Evolutionary conservation across 2,113 vertebrate species (phyloP).

Genomic region (Peucedramus taeniatus): DNA sequence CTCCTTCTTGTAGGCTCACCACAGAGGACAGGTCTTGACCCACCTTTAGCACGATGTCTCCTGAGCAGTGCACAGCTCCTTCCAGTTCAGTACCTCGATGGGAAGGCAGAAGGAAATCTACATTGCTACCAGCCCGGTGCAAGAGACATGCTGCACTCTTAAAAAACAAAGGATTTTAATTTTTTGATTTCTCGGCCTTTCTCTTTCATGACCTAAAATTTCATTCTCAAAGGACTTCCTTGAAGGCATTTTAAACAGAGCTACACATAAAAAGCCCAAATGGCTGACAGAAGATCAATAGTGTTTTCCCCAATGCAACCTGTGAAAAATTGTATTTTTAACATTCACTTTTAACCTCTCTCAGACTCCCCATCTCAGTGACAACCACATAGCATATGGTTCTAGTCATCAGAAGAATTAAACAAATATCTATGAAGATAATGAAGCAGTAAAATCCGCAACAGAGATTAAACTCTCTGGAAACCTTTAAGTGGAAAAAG

Average conservation of each 20-base stretch:
- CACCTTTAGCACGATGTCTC: fast-evolving
- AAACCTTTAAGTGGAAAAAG: neutral
- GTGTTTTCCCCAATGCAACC: neutral
- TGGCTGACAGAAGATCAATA: neutral
- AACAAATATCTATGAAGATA: neutral
- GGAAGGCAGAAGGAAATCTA: fast-evolving
- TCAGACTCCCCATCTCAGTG: neutral
- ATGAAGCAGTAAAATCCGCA: neutral
- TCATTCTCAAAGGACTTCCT: neutral
- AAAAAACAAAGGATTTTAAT: neutral
- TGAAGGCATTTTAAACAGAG: neutral
- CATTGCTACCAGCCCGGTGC: neutral
- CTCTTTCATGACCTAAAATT: neutral
- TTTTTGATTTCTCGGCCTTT: neutral
- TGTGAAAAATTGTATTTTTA: constrained; percentile 11
- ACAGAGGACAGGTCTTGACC: neutral
- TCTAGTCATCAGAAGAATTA: neutral
- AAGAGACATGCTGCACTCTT: neutral
- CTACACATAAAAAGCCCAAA: constrained; percentile 3
- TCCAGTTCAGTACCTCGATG: neutral
- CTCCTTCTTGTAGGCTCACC: fast-evolving
- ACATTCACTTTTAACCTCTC: neutral
- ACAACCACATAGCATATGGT: neutral
- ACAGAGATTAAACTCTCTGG: neutral
- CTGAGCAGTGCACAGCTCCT: neutral